Evolutionary conservation across 2,888 invertebrate genomes (phyloP).

Genomic region (Holacanthella duospinosa): DNA sequence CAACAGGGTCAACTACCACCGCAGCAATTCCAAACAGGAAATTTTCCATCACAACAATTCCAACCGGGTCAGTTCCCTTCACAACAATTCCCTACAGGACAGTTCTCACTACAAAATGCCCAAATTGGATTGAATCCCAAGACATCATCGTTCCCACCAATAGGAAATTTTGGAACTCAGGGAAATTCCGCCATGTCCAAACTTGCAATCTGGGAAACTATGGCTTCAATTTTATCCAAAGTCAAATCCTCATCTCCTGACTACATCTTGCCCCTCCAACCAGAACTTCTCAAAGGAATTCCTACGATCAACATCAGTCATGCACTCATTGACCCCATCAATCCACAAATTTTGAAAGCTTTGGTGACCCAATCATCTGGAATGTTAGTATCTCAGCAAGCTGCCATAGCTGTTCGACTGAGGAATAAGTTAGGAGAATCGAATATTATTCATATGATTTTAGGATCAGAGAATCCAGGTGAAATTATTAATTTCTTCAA

Average conservation of each 20-base stretch:
- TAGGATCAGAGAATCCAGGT: slow-evolving; percentile 21
- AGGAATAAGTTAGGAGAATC: slow-evolving; percentile 22
- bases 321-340: slow-evolving; percentile 17
- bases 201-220: neutral
- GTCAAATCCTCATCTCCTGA: slow-evolving; percentile 16
- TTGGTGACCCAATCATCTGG: slow-evolving; percentile 29
- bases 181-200: neutral
- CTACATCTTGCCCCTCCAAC: slow-evolving; percentile 29
- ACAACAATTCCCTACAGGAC: neutral
- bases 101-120: neutral
- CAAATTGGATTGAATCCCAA: neutral
- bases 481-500: slow-evolving; percentile 26
- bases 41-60: neutral
- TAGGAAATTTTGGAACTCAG: neutral
- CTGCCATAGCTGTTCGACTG: slow-evolving; percentile 28
- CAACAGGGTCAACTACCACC: neutral
- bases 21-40: neutral
- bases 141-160: neutral
- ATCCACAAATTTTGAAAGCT: slow-evolving; percentile 29
- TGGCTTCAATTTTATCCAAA: neutral
- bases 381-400: slow-evolving; percentile 31
- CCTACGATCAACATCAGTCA: slow-evolving; percentile 32
- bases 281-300: slow-evolving; percentile 31
- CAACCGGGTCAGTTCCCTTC: neutral
- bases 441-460: slow-evolving; percentile 23